Evolutionary conservation across 1,140 invertebrate species (phyloP), one percentile per base, ranked within the genome.

Genomic region (Musca vetustissima): DNA sequence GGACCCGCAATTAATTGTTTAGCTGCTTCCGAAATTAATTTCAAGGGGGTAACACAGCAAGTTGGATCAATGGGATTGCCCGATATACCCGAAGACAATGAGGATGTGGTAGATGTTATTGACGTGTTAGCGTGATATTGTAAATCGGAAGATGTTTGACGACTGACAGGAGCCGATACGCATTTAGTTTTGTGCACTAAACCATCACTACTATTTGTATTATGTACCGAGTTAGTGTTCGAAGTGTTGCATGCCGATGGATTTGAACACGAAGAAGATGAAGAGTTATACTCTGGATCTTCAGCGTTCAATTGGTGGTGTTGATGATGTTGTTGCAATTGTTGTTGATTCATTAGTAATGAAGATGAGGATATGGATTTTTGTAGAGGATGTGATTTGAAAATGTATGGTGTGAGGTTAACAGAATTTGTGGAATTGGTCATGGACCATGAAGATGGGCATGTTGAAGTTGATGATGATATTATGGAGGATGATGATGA

Each of bases 341-440:
- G 28, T 25, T 22, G 21, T 61, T 61, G 57, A 19, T 14, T n/a
- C 57, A 36, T 61, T 61, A 61, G 28, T 32, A 70, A 57, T 11
- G 79, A 81, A 68, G 76, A 71, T 61, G 79, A 81, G 73, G 79
- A 81, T 55, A 81, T 78, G 66, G 79, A 81, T 74, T 81, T 81
- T 50, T 81, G 75, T 73, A 81, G 72, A 57, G 72, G 64, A 73
- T 80, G 76, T 61, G 67, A 32, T 49, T 71, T 71, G 14, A 64
- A 67, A 21, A 19, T 28, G 24, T 53, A 67, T 55, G 65, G 68
- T 7, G 61, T 69, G 32, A 65, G 52, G 19, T 69, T 59, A 24
- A 52, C 25, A 25, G 64, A 36, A 67, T 79, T 79, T 72, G 73
- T 68, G 25, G 69, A 68, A 24, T 69, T 70, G 13, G 61, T 52